phyloP scores from a whole-genome alignment of 2,113 vertebrate species.

The Corydoras sp. region DNA sequence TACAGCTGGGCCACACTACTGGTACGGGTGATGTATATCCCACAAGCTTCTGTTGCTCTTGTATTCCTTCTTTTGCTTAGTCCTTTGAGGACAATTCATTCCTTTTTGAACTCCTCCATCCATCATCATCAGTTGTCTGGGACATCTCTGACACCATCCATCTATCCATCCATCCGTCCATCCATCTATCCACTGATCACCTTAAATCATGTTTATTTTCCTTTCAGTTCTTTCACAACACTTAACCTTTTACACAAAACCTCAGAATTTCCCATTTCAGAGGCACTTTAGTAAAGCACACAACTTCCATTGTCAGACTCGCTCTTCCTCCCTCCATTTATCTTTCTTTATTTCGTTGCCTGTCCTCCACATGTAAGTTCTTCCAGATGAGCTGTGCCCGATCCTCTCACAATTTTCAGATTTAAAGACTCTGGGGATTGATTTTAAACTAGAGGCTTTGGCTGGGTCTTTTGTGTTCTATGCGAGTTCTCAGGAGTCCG shows the following conservation, averaged over 20 bases:
- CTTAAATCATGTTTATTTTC: slow-evolving; percentile 9
- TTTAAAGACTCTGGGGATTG: slow-evolving; percentile 19
- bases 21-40: slow-evolving; percentile 56
- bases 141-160: slow-evolving; percentile 16
- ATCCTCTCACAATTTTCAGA: slow-evolving; percentile 25
- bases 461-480: slow-evolving; percentile 21
- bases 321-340: slow-evolving; percentile 10
- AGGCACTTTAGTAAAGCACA: not conserved
- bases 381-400: slow-evolving; percentile 31
- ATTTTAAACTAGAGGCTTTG: slow-evolving; percentile 25
- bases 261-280: slow-evolving; percentile 4
- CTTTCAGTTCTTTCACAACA: not conserved
- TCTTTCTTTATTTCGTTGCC: slow-evolving; percentile 23
- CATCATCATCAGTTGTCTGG: slow-evolving; percentile 31
- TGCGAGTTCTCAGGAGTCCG: slow-evolving; percentile 11
- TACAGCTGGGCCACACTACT: slow-evolving; percentile 64
- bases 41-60: slow-evolving; percentile 33
- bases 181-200: slow-evolving; percentile 18
- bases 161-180: slow-evolving; percentile 19
- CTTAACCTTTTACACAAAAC: not conserved
- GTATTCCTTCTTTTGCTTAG: slow-evolving; percentile 29
- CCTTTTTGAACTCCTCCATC: slow-evolving; percentile 27
- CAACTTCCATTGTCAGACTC: not conserved
- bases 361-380: slow-evolving; percentile 31
- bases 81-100: slow-evolving; percentile 20